Conservation (phyloP, 2,888 invertebrate genomes). For the Andrena bucephala region DNA sequence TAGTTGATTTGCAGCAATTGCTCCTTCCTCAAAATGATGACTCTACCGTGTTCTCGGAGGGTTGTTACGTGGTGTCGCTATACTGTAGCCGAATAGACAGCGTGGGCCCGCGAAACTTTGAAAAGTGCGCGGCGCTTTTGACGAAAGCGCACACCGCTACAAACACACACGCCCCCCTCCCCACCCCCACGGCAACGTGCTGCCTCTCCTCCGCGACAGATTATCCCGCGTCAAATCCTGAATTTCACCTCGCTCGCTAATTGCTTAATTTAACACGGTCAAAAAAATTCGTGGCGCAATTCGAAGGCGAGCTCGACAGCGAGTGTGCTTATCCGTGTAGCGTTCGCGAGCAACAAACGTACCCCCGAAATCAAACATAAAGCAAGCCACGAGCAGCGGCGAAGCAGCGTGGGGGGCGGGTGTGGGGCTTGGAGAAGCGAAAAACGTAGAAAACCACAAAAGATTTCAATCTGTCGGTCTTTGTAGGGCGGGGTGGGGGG, state of each 20-base stretch:
- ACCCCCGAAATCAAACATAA: constrained; percentile 11
- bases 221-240: background rate
- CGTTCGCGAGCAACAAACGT: constrained; percentile 2
- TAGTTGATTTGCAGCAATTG: too few relatives aligned
- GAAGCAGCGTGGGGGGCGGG: background rate
- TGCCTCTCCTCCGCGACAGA: background rate
- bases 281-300: background rate
- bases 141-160: background rate
- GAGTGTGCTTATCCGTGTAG: constrained; percentile 2
- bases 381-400: background rate
- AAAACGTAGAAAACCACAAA: constrained; percentile 35
- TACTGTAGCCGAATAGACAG: background rate
- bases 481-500: background rate
- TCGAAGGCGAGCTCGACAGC: background rate
- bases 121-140: constrained; percentile 30
- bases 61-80: background rate
- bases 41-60: background rate
- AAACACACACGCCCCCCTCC: background rate
- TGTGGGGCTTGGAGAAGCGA: background rate
- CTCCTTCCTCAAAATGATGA: background rate
- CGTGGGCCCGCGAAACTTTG: constrained; percentile 49
- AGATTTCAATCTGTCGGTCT: constrained; percentile 50
- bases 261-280: constrained; percentile 17
- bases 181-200: background rate
- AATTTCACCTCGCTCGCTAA: background rate